Evolutionary conservation across 2,797 vertebrate species (phyloP), one percentile per base, ranked within the genome.

Genomic region (Lacerta viridis): DNA sequence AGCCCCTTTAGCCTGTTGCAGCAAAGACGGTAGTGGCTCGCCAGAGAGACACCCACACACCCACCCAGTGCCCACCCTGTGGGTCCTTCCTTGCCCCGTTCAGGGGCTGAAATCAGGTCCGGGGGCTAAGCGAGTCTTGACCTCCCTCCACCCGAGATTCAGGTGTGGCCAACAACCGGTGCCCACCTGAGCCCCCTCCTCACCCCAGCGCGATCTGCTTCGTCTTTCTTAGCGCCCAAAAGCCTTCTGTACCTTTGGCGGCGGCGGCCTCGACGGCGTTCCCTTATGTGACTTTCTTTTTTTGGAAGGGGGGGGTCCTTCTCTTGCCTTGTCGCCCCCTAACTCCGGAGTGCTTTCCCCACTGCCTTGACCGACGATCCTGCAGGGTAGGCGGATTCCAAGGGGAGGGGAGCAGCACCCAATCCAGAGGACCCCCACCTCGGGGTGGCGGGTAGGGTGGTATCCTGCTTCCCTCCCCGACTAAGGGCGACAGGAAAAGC

Each of bases 231-330:
- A n/a, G 29, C 29, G 2, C 29, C 4, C 9, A 29, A 9, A 25
- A 2, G 11, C 29, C n/a, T 18, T 18, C n/a, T 2, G 75, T 77
- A 77, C 75, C 75, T 77, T 46, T 29, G 75, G 75, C 23, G 39
- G 75, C 27, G 75, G 23, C 75, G 17, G 39, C 41, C 50, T 55
- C 50, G 71, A 23, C 71, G 75, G 25, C 75, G 75, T 15, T 46
- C 25, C 23, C 75, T 29, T 29, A 1, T 25, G 25, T 23, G 3
- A 1, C 17, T 1, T 5, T 68, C 50, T 4, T 55, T 4, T 55
- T 55, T 55, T 55, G 5, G 41, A 0, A 0, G 27, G 4, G 7
- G 36, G 23, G 0, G 7, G 0, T 20, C 8, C 18, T n/a, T 15
- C 76, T 46, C 11, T 78, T 18, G 5, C 76, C 1, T 50, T 50